Base-by-base conservation (phyloP, 2,888 invertebrate species). In the Ophion ventricosus region DNA sequence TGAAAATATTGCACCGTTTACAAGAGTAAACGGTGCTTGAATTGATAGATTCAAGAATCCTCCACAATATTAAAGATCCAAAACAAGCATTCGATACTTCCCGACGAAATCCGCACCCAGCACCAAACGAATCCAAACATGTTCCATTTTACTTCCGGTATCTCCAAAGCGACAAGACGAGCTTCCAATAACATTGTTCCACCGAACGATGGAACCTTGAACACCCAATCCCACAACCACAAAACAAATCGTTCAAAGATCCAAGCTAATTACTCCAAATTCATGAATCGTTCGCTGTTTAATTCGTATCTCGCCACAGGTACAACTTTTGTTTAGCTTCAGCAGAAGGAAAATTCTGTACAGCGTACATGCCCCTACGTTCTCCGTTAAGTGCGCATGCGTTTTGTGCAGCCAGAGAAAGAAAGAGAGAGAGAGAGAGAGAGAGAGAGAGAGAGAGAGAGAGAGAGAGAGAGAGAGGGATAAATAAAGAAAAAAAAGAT, bases 341-440 rank as follows among this genome's bases (percentile, higher is more conserved):
- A 69, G 59, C 61, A 25, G 56, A 23, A 59, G 35, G 29, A 43
- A 35, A 80, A 61, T 43, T 54, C 56, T 57, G 8, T 73, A 20
- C 64, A 57, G 40, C 25, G 17, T 73, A n/a, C 73, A 49, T 54
- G 11, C 17, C 29, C n/a, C 59, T 26, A 26, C 43, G 72, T 76
- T 72, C 57, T 69, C 78, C 78, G 84, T 78, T 78, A 61, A 78
- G 23, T 35, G 80, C 64, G 77, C 77, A 77, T 73, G 74, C 78
- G 81, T 77, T 25, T 49, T 7, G 17, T 35, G 17, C 14, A 73
- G 29, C 26, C 69, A 54, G 61, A 74, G 26, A 61, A 26, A 43
- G 43, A 61, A 25, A 29, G 4, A 54, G 20, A 64, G 72, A 26
- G 49, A 49, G 5, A 69, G 59, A 79, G 20, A 25, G 63, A 64